Base-by-base conservation (phyloP, 2,113 vertebrate genomes). In the Eleginops maclovinus region DNA sequence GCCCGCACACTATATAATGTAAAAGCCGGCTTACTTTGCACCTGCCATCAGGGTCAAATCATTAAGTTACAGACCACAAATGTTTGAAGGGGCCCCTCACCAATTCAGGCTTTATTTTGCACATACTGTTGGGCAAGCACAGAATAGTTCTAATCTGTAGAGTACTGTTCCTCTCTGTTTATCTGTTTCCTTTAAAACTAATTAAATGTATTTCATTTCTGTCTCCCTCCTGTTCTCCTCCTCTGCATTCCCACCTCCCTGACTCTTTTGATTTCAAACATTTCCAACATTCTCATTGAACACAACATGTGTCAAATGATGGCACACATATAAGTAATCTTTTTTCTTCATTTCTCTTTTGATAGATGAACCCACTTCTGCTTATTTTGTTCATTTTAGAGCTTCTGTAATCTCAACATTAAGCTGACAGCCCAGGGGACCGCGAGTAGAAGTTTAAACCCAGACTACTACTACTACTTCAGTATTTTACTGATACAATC, bases 1-100 rank as follows among this genome's bases (percentile, higher is more conserved):
- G 73, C 75, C 58, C 65, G 73, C 71, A 67, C 75, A 28, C 43
- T 53, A 16, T 67, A 55, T 10, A 58, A 65, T 75, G 63, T 63
- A 62, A 28, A n/a, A 71, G 41, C 21, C 53, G 41, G 67, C 17
- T 44, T 44, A 44, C 66, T 78, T 46, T 61, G 13, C 69, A 49
- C 15, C 76, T 75, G 70, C 72, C 72, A 75, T 9, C 54, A 55
- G 54, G 24, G 3, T 14, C 4, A 11, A 54, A 28, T 53, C n/a
- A 22, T 16, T 15, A 55, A 16, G 54, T 17, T 55, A 28, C 22
- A 55, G 53, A 55, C 26, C 9, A 49, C 46, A 49, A 49, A 56
- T 2, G 22, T 54, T 26, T 54, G 14, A 46, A 14, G 31, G 14
- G 44, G 44, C 44, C 44, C 43, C 15, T 13, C 14, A 14, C 26